Base-by-base conservation (phyloP, 2,113 vertebrate genomes). In the Lycocorax pyrrhopterus region DNA sequence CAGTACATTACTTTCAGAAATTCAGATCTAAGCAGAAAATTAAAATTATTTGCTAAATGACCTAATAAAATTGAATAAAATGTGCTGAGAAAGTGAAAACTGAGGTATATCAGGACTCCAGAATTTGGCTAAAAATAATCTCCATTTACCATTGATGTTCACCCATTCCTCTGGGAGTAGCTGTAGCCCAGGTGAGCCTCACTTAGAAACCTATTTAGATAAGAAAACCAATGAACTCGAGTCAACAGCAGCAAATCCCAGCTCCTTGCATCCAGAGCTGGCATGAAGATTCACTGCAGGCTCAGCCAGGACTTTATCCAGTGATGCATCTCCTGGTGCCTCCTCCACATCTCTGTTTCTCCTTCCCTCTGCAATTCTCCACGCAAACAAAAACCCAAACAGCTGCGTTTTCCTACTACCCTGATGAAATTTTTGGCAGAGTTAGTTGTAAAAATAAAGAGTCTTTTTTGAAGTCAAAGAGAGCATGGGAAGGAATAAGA, bases 1-100 rank as follows among this genome's bases (percentile, higher is more conserved):
- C 97, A 98, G 97, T 98, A 98, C 97, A 98, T 98, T 98, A 97
- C 97, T 96, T 97, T 96, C 97, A 96, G 96, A 98, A 98, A 98
- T 97, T 97, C 97, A 97, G 95, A 98, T 98, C 97, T 98, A 98
- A 98, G 98, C 98, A 98, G 97, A 98, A 98, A 98, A 98, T 98
- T 97, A 97, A 98, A 98, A 98, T 98, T 98, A 98, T 98, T 98
- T 98, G 97, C 97, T 98, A 98, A 98, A 98, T 98, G 97, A 97
- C 97, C 97, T 98, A 97, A 98, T 97, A 97, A 98, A 98, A 98
- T 97, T 81, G 95, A 97, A 97, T 93, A 96, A 98, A 98, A 98
- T 96, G 92, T 98, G 97, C 97, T 98, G 96, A 97, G 94, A 96
- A 97, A 97, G 97, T 94, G 89, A 97, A 98, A 98, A 90, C 73